phyloP scores from a whole-genome alignment of 2,888 invertebrate genomes.

The Miltochrista miniata region DNA sequence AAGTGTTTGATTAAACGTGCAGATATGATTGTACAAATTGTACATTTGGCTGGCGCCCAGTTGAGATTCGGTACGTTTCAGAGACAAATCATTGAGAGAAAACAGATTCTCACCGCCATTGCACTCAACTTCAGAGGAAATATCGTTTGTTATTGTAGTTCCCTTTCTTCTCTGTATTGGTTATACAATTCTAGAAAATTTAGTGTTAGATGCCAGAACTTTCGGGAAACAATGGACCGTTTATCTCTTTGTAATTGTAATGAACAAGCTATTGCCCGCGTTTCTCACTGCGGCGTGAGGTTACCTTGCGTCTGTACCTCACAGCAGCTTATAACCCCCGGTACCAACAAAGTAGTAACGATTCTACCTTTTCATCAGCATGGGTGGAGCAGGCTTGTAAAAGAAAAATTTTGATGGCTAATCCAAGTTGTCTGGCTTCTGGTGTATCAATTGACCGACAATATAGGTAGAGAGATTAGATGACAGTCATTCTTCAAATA shows the following conservation, averaged over 20 bases:
- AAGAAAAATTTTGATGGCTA: no score
- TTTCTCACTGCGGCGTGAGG: no score
- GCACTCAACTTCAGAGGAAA: constrained; percentile 55
- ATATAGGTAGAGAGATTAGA: no score
- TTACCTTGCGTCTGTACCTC: no score
- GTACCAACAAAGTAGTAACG: no score
- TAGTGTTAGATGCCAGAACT: constrained; percentile 35
- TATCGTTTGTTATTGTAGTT: constrained; percentile 68
- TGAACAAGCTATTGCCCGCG: neutral
- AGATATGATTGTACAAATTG: constrained; percentile 50
- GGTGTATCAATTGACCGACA: no score
- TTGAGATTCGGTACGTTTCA: constrained; percentile 73
- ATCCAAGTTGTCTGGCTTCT: no score
- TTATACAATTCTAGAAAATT: constrained; percentile 41
- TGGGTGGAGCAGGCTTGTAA: no score
- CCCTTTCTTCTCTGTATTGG: constrained; percentile 44
- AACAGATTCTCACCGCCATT: constrained; percentile 77
- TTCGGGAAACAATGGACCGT: constrained; percentile 11
- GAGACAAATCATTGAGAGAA: constrained; percentile 81
- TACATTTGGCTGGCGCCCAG: constrained; percentile 79
- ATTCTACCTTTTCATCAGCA: no score
- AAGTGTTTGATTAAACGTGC: constrained; percentile 25
- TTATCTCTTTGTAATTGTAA: constrained; percentile 8
- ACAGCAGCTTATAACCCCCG: no score
- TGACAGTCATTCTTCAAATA: no score